These are phyloP conservation scores for Elanus axillaris DNA, from an alignment of 2,113 vertebrate species.

Conservation along the genomic window DNA sequence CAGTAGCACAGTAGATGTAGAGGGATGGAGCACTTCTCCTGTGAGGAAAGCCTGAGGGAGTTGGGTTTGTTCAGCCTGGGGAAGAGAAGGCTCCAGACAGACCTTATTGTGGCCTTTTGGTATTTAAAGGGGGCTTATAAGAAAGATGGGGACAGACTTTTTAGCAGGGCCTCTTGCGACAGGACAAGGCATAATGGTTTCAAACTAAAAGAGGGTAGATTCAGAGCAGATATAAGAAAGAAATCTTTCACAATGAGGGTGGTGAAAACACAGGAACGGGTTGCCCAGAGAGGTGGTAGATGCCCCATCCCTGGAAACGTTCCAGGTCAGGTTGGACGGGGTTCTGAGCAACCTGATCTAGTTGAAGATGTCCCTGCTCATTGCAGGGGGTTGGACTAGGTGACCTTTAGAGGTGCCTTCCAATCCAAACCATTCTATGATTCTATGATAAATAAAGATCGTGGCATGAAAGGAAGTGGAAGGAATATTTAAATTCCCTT, in stretches of 20 bases:
- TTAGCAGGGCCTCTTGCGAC: not conserved
- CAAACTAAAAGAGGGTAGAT: not conserved
- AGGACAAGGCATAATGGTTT: not conserved
- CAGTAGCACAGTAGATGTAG: not conserved
- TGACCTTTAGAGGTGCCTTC: not conserved
- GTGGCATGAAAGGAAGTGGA: not conserved
- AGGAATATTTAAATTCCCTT: not conserved
- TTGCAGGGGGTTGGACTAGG: not conserved
- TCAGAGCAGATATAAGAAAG: not conserved
- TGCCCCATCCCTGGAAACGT: not conserved
- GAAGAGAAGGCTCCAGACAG: not conserved
- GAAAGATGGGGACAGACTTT: not conserved
- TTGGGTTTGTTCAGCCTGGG: no score
- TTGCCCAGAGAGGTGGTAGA: not conserved
- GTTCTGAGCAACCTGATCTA: not conserved
- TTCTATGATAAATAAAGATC: not conserved
- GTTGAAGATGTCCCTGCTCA: not conserved
- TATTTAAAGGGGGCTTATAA: not conserved
- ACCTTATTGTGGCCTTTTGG: not conserved
- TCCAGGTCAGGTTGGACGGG: fast-evolving
- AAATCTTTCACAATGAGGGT: not conserved
- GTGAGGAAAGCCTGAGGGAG: not conserved
- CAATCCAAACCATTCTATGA: not conserved
- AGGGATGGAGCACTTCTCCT: not conserved
- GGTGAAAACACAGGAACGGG: not conserved